Evolutionary conservation across 2,888 invertebrate species (phyloP).

Genomic region (Drosophila flavopinicola): DNA sequence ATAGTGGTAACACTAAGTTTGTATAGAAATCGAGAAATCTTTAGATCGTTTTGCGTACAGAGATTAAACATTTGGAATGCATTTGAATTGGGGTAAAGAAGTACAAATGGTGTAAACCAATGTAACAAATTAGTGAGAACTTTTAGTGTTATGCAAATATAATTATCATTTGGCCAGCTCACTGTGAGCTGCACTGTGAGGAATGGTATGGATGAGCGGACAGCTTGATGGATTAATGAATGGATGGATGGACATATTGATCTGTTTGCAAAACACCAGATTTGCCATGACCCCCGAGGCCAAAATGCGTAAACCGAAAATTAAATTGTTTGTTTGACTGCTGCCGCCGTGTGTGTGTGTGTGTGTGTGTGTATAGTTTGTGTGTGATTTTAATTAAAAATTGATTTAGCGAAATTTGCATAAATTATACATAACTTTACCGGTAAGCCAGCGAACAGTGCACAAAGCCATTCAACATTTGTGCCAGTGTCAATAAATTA

Average conservation of each 20-base stretch:
- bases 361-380: slow-evolving; percentile 13
- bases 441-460: slow-evolving; percentile 58
- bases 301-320: slow-evolving; percentile 41
- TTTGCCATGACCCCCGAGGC: slow-evolving; percentile 36
- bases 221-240: slow-evolving; percentile 43
- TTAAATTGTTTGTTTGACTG: slow-evolving; percentile 58
- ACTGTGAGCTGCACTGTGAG: slow-evolving; percentile 33
- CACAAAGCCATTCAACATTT: slow-evolving; percentile 41
- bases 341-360: background rate
- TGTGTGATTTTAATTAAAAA: slow-evolving; percentile 73
- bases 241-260: slow-evolving; percentile 57
- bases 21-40: no score
- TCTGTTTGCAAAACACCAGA: slow-evolving; percentile 56
- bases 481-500: slow-evolving; percentile 71
- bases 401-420: slow-evolving; percentile 76
- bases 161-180: slow-evolving; percentile 52
- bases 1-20: no score
- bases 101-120: slow-evolving; percentile 6
- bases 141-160: slow-evolving; percentile 69
- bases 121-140: slow-evolving; percentile 42
- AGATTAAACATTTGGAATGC: slow-evolving; percentile 3
- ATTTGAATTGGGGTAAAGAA: slow-evolving; percentile 3
- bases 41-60: no score
- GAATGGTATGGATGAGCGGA: slow-evolving; percentile 30
- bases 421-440: slow-evolving; percentile 73